A percentile compares a stretch with the other conserved stretches of the same genome.
Evolutionary conservation across 2,113 vertebrate genomes (phyloP).

Genomic region (Sebastes schlegelii): DNA sequence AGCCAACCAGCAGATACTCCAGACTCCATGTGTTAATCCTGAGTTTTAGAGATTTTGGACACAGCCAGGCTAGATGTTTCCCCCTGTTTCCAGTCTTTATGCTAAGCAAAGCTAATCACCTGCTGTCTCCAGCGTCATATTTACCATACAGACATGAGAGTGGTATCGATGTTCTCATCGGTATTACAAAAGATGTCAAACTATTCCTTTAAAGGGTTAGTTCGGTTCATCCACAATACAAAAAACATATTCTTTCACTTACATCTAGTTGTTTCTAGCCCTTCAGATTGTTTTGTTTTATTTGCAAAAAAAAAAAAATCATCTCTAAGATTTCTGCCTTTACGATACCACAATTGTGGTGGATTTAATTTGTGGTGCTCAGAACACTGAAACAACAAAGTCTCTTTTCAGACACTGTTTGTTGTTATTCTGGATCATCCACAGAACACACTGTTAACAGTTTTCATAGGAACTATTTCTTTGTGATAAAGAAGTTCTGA

Average conservation of each 20-base stretch:
- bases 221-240: not conserved
- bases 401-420: no score
- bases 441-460: not conserved
- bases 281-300: not conserved
- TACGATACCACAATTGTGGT: not conserved
- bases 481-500: not conserved
- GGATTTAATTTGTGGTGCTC: not conserved
- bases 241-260: not conserved
- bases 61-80: not conserved
- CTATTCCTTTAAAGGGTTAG: no score
- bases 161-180: no score
- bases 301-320: not conserved
- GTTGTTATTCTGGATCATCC: no score
- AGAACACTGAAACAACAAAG: not conserved
- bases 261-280: not conserved
- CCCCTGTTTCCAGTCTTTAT: not conserved
- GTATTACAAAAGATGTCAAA: no score
- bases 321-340: not conserved
- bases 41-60: not conserved
- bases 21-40: not conserved
- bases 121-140: no score
- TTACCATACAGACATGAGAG: no score
- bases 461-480: not conserved
- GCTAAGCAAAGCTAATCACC: not conserved
- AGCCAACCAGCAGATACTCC: not conserved